Evolutionary conservation across 2,888 invertebrate species (phyloP).

Genomic region (Nycteola revayana): DNA sequence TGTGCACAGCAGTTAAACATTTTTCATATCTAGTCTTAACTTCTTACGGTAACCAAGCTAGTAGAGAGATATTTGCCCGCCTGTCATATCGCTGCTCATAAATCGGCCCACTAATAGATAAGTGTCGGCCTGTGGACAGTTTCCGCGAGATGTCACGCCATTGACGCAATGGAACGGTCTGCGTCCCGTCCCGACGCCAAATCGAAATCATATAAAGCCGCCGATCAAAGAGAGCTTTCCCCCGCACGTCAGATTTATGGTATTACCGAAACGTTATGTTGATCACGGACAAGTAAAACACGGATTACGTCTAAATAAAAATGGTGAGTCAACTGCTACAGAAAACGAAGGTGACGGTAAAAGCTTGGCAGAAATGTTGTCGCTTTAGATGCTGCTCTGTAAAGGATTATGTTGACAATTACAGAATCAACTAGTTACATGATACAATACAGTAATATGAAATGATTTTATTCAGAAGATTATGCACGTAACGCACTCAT

Average conservation of each 20-base stretch:
- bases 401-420: too few relatives aligned
- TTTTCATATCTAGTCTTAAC: too few relatives aligned
- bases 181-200: conserved; percentile 61
- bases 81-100: conserved; percentile 48
- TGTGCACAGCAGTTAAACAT: too few relatives aligned
- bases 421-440: too few relatives aligned
- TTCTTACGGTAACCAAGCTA: conserved; percentile 42
- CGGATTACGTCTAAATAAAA: conserved; percentile 26
- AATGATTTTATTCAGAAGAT: too few relatives aligned
- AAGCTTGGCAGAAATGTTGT: conserved; percentile 1
- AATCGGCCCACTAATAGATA: conserved; percentile 60
- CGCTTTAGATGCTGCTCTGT: not conserved
- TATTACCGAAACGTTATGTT: conserved; percentile 39
- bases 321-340: conserved; percentile 3
- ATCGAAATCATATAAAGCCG: conserved; percentile 71
- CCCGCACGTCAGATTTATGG: conserved; percentile 50
- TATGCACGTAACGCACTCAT: too few relatives aligned
- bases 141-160: conserved; percentile 56
- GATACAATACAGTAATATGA: too few relatives aligned
- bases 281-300: conserved; percentile 24
- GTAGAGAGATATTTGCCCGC: conserved; percentile 50
- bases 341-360: too few relatives aligned
- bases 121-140: conserved; percentile 53
- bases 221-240: conserved; percentile 72
- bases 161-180: conserved; percentile 68